Conservation (phyloP, 2,113 vertebrate species). For the Ploceus nigricollis region DNA sequence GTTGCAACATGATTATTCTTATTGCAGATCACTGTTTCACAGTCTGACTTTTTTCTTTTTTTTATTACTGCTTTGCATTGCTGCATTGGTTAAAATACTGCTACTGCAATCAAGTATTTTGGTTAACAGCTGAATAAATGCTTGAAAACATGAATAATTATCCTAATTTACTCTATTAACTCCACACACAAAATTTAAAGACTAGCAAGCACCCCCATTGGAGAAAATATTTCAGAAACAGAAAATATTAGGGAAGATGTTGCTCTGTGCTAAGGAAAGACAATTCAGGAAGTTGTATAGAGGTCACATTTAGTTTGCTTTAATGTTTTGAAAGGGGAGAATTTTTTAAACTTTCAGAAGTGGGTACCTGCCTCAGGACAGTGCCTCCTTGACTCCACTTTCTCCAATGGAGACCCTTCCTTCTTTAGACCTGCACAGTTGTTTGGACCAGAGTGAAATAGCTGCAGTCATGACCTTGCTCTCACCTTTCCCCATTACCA, state of each 20-base stretch:
- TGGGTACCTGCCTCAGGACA: background rate
- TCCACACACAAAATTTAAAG: background rate
- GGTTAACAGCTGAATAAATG: background rate
- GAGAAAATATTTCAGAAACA: background rate
- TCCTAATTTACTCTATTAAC: background rate
- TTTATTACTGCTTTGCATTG: background rate
- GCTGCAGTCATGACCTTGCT: background rate
- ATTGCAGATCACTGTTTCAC: background rate
- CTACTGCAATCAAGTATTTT: background rate
- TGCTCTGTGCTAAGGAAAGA: background rate
- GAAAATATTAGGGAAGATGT: background rate
- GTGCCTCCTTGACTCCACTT: background rate
- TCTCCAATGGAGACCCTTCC: background rate
- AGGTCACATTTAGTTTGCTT: background rate
- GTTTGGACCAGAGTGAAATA: background rate
- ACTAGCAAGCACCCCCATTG: background rate
- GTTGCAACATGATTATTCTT: background rate
- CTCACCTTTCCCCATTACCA: background rate
- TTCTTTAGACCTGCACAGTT: background rate
- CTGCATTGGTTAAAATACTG: background rate
- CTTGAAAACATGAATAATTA: background rate
- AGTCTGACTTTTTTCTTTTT: background rate
- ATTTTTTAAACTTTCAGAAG: background rate
- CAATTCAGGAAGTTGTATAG: background rate
- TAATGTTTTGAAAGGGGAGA: background rate